Evolutionary conservation across 2,113 vertebrate genomes (phyloP), one percentile per base, ranked within the genome.

Genomic region (Anhinga anhinga): DNA sequence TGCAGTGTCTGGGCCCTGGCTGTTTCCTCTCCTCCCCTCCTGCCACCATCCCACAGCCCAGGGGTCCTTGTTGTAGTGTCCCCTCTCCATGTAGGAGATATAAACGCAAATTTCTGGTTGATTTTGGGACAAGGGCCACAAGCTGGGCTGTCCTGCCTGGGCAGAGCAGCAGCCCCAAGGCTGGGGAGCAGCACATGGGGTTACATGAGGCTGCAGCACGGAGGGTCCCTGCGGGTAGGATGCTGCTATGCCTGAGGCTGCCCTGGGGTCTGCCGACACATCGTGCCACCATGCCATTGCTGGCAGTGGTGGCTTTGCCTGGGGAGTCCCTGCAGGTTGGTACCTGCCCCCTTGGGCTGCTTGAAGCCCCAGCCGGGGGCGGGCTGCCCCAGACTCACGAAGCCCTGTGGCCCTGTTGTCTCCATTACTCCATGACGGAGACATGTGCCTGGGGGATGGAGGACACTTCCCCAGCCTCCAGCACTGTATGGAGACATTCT

Each of bases 271-370:
- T 69, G 52, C 69, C 12, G 1, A 14, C 69, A n/a, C 63, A 32
- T 8, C 0, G 1, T 82, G 84, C 10, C 62, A 77, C 72, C 0
- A 0, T 21, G 13, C 18, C 45, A 19, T 11, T 45, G n/a, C 55
- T 12, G 15, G 26, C 42, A 79, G 56, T 0, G 15, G 8, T 66
- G 52, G 36, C 52, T 84, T 93, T 82, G 44, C 25, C 82, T 16
- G 3, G 27, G 30, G 20, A 8, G 27, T 56, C 15, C 36, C 45
- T 13, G 5, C 29, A 40, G 29, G 19, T 56, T 16, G 14, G 30
- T 38, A 53, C 42, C 49, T 50, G 14, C 17, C 42, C 18, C 40
- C 40, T 62, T 0, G 4, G 55, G n/a, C 71, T 72, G 27, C 52
- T 40, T 1, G 4, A 26, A 83, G 30, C 23, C 47, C 27, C 55